Conservation (phyloP, 2,113 vertebrate genomes). For the Hemiprocne comata region DNA sequence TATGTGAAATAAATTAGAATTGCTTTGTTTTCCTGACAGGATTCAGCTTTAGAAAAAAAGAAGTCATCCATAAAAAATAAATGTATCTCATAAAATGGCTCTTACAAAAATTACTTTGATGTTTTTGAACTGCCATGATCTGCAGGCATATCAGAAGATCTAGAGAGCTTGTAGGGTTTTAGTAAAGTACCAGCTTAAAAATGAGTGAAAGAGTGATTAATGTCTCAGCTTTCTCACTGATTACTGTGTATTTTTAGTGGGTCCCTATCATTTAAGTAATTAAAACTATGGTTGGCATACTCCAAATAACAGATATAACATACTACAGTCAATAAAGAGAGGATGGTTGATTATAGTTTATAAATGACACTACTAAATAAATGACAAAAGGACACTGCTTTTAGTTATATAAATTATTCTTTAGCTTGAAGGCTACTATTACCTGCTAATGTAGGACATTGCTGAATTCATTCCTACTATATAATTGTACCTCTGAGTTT, state of each 20-base stretch:
- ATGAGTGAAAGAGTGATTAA: constrained; percentile 13
- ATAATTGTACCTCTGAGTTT: background rate
- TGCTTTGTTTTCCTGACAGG: background rate
- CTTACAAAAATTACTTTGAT: background rate
- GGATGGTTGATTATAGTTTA: background rate
- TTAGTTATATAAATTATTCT: background rate
- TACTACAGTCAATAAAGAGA: background rate
- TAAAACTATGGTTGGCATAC: background rate
- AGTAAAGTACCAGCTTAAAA: constrained; percentile 50
- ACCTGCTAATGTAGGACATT: background rate
- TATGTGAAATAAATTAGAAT: background rate
- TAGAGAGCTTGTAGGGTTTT: constrained; percentile 31
- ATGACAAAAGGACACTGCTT: background rate
- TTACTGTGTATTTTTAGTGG: constrained; percentile 50
- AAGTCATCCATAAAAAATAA: background rate
- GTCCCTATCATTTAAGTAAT: constrained; percentile 9
- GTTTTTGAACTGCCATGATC: background rate
- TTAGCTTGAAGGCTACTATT: background rate
- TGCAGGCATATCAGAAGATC: background rate
- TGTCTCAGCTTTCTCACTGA: constrained; percentile 39
- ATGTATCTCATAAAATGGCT: background rate
- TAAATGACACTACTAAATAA: background rate
- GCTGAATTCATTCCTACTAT: background rate
- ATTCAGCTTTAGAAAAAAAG: background rate
- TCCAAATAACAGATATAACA: background rate